A percentile compares a stretch with the other conserved stretches of the same genome.
These are phyloP conservation scores for Numida meleagris DNA, from an alignment of 2,113 vertebrate genomes.

Conservation along the genomic window DNA sequence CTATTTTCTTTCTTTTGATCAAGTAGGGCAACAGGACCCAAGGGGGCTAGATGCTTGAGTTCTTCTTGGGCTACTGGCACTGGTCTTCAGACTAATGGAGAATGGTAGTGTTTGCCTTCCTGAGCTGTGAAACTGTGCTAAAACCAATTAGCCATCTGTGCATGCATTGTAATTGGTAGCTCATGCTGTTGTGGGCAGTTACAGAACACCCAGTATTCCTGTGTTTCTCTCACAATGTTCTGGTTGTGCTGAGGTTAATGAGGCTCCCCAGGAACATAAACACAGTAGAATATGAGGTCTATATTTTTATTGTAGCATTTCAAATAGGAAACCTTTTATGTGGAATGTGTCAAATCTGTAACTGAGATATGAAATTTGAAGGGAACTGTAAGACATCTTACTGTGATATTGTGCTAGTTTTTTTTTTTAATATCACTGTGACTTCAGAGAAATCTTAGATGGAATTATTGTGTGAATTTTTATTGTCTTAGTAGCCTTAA, in stretches of 20 bases:
- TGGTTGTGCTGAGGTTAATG: slow-evolving; percentile 14
- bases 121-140: slow-evolving; percentile 23
- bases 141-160: slow-evolving; percentile 59
- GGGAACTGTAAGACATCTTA: background rate
- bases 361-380: background rate
- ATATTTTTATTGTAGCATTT: background rate
- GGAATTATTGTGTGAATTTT: slow-evolving; percentile 12
- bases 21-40: background rate
- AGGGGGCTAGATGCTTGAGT: background rate
- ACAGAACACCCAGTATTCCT: background rate
- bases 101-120: background rate
- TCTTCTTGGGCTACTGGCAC: background rate
- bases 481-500: background rate
- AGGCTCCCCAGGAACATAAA: background rate
- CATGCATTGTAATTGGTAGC: background rate
- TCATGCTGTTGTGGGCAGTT: background rate
- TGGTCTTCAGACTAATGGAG: background rate
- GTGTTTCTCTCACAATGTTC: background rate
- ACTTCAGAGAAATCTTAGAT: background rate
- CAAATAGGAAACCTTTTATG: background rate
- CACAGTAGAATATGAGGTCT: background rate
- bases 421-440: background rate
- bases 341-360: background rate
- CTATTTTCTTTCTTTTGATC: background rate
- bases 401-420: background rate